A percentile compares a stretch with the other conserved stretches of the same genome.
phyloP scores from a whole-genome alignment of 2,797 vertebrate species.

The Semaprochilodus insignis region DNA sequence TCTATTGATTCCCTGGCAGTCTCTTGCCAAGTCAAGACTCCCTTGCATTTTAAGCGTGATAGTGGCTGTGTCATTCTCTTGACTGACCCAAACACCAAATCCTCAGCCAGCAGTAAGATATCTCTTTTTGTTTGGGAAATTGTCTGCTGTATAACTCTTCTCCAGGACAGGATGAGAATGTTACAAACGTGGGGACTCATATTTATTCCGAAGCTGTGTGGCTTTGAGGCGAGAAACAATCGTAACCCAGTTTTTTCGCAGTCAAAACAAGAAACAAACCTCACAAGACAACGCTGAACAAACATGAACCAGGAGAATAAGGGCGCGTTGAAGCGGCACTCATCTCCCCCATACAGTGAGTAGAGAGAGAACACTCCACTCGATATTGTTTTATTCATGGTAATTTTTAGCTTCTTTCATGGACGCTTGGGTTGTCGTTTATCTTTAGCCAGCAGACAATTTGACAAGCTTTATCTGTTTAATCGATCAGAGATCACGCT shows the following conservation, averaged over 20 bases:
- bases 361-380: slow-evolving; percentile 43
- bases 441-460: slow-evolving; percentile 57
- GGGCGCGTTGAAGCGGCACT: slow-evolving; percentile 47
- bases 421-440: slow-evolving; percentile 42
- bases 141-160: background rate
- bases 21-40: background rate
- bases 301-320: slow-evolving; percentile 24
- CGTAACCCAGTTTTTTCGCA: slow-evolving; percentile 49
- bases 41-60: background rate
- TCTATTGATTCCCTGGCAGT: background rate
- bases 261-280: slow-evolving; percentile 35
- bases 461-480: slow-evolving; percentile 55
- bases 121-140: background rate
- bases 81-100: background rate
- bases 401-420: slow-evolving; percentile 56
- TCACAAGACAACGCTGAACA: slow-evolving; percentile 50
- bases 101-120: background rate
- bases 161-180: slow-evolving; percentile 16
- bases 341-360: slow-evolving; percentile 34
- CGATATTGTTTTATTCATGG: slow-evolving; percentile 67
- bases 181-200: slow-evolving; percentile 45
- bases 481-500: slow-evolving; percentile 56
- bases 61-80: background rate
- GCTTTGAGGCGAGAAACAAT: slow-evolving; percentile 31
- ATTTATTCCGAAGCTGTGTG: slow-evolving; percentile 50